Evolutionary conservation across 2,888 invertebrate species (phyloP).

Genomic region (Stegophylla sp.): DNA sequence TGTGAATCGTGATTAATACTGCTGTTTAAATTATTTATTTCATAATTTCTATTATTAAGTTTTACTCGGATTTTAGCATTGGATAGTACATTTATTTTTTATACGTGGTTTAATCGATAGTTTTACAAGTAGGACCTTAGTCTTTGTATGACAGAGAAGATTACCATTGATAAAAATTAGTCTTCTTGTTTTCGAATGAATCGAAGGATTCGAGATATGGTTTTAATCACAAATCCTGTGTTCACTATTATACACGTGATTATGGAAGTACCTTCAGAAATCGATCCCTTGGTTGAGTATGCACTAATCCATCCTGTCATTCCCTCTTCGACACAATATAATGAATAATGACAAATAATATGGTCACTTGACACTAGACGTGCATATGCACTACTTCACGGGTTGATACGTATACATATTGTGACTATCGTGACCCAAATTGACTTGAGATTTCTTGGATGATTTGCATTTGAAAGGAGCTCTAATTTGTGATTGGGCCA

Average conservation of each 20-base stretch:
- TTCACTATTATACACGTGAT: neutral
- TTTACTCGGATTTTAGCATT: neutral
- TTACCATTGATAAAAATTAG: neutral
- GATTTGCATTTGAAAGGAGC: slow-evolving; percentile 9
- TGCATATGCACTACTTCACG: neutral
- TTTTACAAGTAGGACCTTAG: too few species aligned
- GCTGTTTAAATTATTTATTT: too few species aligned
- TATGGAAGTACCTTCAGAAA: neutral
- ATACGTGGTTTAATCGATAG: too few species aligned
- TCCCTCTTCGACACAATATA: slow-evolving; percentile 13
- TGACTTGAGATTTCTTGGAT: neutral
- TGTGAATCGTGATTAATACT: too few species aligned
- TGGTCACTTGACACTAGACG: neutral
- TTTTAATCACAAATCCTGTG: neutral
- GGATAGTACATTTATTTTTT: neutral
- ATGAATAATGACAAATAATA: slow-evolving; percentile 3
- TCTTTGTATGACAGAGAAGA: neutral
- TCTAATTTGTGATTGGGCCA: neutral
- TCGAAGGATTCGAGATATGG: neutral
- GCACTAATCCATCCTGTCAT: neutral
- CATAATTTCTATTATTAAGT: too few species aligned
- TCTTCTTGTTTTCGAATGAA: neutral
- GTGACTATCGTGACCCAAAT: slow-evolving; percentile 14
- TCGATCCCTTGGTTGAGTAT: neutral
- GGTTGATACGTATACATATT: slow-evolving; percentile 1